These are phyloP conservation scores for Eulithis testata DNA, from an alignment of 2,888 invertebrate species.

Conservation along the genomic window DNA sequence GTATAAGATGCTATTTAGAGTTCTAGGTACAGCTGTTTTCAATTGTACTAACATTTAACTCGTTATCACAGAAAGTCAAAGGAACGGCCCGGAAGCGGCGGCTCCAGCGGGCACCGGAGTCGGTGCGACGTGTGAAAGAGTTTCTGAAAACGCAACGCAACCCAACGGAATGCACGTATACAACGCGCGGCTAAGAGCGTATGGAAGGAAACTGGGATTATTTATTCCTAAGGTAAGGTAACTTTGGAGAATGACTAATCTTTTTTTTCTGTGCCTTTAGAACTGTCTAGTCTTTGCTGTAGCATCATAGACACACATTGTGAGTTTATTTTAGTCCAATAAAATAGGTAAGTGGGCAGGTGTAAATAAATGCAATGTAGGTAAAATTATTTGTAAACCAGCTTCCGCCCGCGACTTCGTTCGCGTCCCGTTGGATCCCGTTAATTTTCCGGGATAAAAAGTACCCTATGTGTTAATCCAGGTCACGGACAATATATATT, in stretches of 20 bases:
- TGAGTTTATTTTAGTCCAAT: too few relatives aligned
- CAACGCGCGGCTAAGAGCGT: slow-evolving; percentile 73
- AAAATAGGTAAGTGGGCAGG: too few relatives aligned
- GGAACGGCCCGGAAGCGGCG: slow-evolving; percentile 54
- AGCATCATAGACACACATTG: too few relatives aligned
- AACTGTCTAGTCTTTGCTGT: too few relatives aligned
- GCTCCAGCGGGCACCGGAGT: slow-evolving; percentile 33
- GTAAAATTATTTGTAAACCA: too few relatives aligned
- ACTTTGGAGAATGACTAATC: not conserved
- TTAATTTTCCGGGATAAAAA: too few relatives aligned
- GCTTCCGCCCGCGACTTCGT: too few relatives aligned
- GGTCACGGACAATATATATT: too few relatives aligned
- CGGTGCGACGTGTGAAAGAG: slow-evolving; percentile 34
- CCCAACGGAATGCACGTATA: slow-evolving; percentile 63
- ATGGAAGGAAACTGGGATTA: slow-evolving; percentile 75
- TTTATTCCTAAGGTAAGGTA: slow-evolving; percentile 83
- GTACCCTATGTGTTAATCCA: too few relatives aligned
- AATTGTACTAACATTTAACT: slow-evolving; percentile 1
- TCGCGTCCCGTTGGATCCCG: too few relatives aligned
- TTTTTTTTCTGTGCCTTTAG: too few relatives aligned
- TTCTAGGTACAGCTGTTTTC: not conserved
- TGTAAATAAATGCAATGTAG: too few relatives aligned
- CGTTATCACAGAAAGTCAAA: slow-evolving; percentile 59
- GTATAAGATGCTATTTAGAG: not conserved
- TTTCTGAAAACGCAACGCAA: slow-evolving; percentile 38